Percentiles rank a stretch among this genome's conserved stretches.
Evolutionary conservation across 2,113 vertebrate genomes (phyloP).

Genomic region (Pavo muticus): DNA sequence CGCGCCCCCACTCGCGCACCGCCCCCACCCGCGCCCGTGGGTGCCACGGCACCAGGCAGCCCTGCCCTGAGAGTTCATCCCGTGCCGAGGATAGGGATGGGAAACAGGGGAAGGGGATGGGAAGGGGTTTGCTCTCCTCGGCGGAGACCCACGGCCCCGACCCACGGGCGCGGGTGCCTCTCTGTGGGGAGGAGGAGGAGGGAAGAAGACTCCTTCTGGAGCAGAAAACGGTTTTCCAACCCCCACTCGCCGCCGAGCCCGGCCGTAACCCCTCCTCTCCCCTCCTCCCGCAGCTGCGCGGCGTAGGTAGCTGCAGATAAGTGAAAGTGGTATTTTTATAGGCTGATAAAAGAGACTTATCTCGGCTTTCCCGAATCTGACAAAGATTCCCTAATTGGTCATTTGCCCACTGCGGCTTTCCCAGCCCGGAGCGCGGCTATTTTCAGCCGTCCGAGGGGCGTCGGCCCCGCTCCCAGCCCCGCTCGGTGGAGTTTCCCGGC

Average conservation of each 20-base stretch:
- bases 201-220: background rate
- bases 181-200: background rate
- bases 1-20: background rate
- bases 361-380: conserved; percentile 64
- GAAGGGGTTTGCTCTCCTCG: background rate
- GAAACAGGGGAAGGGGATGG: background rate
- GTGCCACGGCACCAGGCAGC: background rate
- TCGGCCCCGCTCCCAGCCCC: background rate
- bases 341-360: conserved; percentile 80
- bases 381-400: conserved; percentile 74
- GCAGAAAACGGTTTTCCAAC: background rate
- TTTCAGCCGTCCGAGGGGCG: conserved; percentile 16
- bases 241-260: background rate
- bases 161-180: background rate
- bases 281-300: conserved; percentile 54
- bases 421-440: background rate
- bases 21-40: background rate
- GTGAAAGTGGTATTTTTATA: conserved; percentile 83
- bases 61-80: background rate
- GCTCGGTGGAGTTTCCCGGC: background rate
- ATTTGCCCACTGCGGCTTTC: conserved; percentile 35
- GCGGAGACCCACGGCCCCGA: background rate
- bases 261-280: background rate
- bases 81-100: accelerated
- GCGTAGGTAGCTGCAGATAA: conserved; percentile 70